These are phyloP conservation scores for Aleiodes alternator DNA, from an alignment of 2,888 invertebrate genomes.

Conservation along the genomic window DNA sequence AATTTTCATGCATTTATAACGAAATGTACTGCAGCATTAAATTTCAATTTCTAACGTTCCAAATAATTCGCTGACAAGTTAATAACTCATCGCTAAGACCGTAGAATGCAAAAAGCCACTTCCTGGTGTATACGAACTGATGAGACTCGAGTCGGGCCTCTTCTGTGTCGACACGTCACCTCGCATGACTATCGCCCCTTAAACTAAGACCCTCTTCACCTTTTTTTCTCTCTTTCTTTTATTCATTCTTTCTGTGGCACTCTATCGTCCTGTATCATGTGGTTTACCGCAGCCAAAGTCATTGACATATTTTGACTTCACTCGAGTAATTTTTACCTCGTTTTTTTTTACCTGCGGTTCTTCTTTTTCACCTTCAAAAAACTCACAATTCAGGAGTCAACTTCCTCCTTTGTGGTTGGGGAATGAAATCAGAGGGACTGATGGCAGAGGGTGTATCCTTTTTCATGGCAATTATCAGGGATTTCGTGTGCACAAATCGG, in stretches of 20 bases:
- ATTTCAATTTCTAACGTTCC: conserved; percentile 14
- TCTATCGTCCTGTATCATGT: conserved; percentile 56
- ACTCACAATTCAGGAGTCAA: conserved; percentile 26
- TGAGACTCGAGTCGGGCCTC: conserved; percentile 12
- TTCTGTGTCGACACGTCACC: conserved; percentile 70
- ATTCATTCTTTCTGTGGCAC: conserved; percentile 41
- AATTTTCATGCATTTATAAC: neutral
- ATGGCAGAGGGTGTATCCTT: neutral
- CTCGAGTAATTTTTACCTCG: conserved; percentile 28
- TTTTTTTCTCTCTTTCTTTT: conserved; percentile 2
- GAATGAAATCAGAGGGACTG: conserved; percentile 45
- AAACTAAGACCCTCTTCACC: conserved; percentile 22
- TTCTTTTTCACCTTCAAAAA: conserved; percentile 21
- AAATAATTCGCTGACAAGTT: conserved; percentile 14
- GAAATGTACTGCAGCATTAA: too few relatives aligned
- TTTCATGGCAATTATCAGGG: conserved; percentile 11
- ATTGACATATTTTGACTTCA: conserved; percentile 73
- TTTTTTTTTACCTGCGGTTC: conserved; percentile 21
- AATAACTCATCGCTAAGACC: neutral
- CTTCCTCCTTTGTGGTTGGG: conserved; percentile 43
- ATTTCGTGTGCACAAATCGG: conserved; percentile 46
- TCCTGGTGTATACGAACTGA: conserved; percentile 17
- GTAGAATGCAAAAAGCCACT: conserved; percentile 17
- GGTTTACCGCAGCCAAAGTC: conserved; percentile 68
- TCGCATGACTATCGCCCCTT: conserved; percentile 65